Base-by-base conservation (phyloP, 2,797 vertebrate species). In the Sebastes miniatus region DNA sequence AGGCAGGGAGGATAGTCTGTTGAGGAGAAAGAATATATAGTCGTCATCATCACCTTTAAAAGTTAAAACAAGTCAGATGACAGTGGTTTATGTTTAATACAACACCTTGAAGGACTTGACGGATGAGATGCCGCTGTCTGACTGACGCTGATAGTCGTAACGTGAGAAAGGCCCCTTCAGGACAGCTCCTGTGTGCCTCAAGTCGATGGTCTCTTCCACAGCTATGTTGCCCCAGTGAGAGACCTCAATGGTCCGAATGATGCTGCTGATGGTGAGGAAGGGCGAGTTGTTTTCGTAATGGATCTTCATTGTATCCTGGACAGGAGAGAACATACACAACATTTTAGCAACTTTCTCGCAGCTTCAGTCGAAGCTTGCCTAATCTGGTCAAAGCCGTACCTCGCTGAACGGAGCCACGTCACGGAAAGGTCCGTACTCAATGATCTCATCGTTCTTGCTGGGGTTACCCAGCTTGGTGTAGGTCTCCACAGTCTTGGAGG, bases 191-290 rank as follows among this genome's bases (percentile, higher is more conserved):
- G 98, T 99, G 92, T 99, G 99, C 86, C 98, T 98, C 86, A 99
- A 87, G 87, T 99, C 98, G 25, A 99, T 95, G 0, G 97, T 99
- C 85, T 99, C 99, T 76, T 99, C 98, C 75, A 99, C 99, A 0
- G 99, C 99, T 29, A 99, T 99, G 93, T 99, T 99, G 1, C 99
- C 99, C 99, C 99, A 99, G 91, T 99, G 99, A 67, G 99, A 99
- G 43, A 99, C 98, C 91, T 99, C 99, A 0, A 99, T 99, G 79
- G 95, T 95, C 11, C 99, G 96, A 2, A 96, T 97, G 95, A 99
- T 98, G 85, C 96, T 97, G 84, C 97, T 97, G 91, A 99, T 98
- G 76, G 98, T 99, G 81, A 99, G 95, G 94, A 99, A 99, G 0
- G 99, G 99, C 2, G 95, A 93, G 92, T 99, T 99, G 94, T 99